These are phyloP conservation scores for Parnassius orleans DNA, from an alignment of 2,888 invertebrate genomes.

Conservation along the genomic window DNA sequence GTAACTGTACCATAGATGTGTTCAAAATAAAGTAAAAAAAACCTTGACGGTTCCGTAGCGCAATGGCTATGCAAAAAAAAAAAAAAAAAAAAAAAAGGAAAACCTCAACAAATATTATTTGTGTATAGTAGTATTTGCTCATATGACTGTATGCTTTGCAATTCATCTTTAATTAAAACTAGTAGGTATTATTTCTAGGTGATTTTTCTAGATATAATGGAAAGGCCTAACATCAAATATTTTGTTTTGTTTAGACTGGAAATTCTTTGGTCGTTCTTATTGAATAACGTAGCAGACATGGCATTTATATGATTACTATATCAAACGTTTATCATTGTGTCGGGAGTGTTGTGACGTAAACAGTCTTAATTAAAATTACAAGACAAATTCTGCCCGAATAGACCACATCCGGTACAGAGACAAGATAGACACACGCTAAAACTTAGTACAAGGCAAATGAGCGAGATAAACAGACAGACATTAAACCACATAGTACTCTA, in stretches of 20 bases:
- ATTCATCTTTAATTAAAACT: too few species aligned
- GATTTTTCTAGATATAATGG: not conserved
- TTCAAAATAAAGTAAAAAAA: too few species aligned
- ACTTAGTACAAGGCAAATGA: not conserved
- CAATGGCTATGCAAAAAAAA: too few species aligned
- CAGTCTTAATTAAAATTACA: conserved; percentile 16
- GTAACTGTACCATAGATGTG: too few species aligned
- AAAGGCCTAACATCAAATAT: not conserved
- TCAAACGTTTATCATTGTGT: not conserved
- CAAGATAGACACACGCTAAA: not conserved
- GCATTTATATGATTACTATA: not conserved
- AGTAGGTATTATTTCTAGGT: not conserved
- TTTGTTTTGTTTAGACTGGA: too few species aligned
- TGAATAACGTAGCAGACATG: not conserved
- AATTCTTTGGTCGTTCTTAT: not conserved
- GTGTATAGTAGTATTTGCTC: too few species aligned
- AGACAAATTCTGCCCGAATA: conserved; percentile 13
- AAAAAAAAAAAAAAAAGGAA: too few species aligned
- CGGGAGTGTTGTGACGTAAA: conserved; percentile 8
- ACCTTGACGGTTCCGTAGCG: too few species aligned
- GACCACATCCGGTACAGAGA: conserved; percentile 1
- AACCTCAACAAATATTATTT: too few species aligned
- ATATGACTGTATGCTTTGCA: too few species aligned
- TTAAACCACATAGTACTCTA: too few species aligned
- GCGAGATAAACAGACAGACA: not conserved